A percentile compares a stretch with the other conserved stretches of the same genome.
Conservation (phyloP, 2,113 vertebrate genomes). For the Centropus unirufus region DNA sequence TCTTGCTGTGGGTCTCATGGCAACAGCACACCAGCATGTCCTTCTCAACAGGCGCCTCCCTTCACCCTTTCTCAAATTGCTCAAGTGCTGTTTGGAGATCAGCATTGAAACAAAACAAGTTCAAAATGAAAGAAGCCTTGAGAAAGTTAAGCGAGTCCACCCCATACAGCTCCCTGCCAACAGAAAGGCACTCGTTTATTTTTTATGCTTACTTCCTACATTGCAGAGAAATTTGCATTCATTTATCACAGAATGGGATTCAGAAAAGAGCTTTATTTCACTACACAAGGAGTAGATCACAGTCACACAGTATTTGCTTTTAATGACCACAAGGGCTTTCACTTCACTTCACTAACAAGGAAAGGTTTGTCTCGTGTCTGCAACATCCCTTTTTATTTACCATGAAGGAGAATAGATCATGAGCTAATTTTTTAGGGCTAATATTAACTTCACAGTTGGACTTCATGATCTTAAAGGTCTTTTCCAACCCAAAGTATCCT, state of each 20-base stretch:
- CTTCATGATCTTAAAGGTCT: no score
- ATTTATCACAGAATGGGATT: background rate
- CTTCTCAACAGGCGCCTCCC: background rate
- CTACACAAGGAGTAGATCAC: background rate
- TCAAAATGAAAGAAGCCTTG: background rate
- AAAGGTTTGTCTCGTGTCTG: background rate
- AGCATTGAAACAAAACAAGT: background rate
- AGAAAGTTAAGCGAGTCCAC: background rate
- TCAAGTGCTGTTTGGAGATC: background rate
- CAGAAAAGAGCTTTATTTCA: background rate
- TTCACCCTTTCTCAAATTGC: background rate
- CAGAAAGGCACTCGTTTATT: background rate
- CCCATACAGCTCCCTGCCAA: background rate
- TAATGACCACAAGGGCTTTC: background rate
- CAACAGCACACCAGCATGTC: background rate
- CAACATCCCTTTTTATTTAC: background rate
- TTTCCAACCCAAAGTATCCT: no score
- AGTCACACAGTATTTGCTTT: background rate
- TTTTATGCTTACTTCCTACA: background rate
- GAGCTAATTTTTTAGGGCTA: background rate
- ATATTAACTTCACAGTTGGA: no score
- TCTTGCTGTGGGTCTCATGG: background rate
- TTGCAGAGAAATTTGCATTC: background rate
- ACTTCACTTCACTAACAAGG: background rate
- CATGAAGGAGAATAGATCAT: background rate